Evolutionary conservation across 2,888 invertebrate species (phyloP), one percentile per base, ranked within the genome.

Genomic region (Oeneis ivallda): DNA sequence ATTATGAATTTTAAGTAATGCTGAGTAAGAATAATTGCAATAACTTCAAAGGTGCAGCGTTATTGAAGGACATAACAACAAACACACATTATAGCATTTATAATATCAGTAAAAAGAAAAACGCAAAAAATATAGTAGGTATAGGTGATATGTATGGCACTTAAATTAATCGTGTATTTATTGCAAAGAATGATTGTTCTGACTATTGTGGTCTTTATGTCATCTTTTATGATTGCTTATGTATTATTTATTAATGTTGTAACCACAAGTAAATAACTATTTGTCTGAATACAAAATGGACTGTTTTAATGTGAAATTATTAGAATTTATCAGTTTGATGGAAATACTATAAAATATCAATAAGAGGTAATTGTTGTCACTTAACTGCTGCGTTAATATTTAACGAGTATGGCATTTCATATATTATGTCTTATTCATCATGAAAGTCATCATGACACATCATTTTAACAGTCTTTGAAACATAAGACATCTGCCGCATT

Each of bases 161-260:
- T 50, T 4, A 15, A 37, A 37, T 17, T 34, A 37, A 53, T 53
- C 15, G 37, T 34, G 37, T 34, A 53, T 37, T 53, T 17, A 37
- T 15, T 53, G 15, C 37, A 37, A 34, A 53, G 37, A 15, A 34
- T 53, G 15, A 53, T 53, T 53, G 15, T 53, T 53, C 15, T 9
- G 0, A 11, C 32, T 10, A 5, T 54, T 37, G 17, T 39, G 39
- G 10, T 54, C n/a, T 8, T 34, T 1, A n/a, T 9, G n/a, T 37
- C 10, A 11, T 37, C 37, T 50, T 32, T 50, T 50, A 32, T 32
- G 37, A 15, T 37, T 37, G 53, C 10, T 54, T 54, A 54, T 37
- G 15, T 54, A 54, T 39, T 53, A 53, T 34, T 53, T 15, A 53
- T 37, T 34, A 34, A n/a, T n/a, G 32, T 34, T 34, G 53, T 37